Base-by-base conservation (phyloP, 2,888 invertebrate species). In the Drosophila demipolita region DNA sequence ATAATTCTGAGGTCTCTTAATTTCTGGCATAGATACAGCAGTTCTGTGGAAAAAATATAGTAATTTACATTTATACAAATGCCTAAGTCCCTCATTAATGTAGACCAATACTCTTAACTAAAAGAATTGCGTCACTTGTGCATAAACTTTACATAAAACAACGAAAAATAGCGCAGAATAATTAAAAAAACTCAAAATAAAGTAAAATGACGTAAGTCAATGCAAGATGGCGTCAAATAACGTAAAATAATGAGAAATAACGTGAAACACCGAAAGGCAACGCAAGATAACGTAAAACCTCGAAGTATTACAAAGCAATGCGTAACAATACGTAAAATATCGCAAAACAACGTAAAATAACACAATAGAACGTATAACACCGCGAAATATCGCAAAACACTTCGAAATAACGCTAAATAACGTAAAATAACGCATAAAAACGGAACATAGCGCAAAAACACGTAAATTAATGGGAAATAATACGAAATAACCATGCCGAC, bases 401-500 rank as follows among this genome's bases (percentile, higher is more conserved):
- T 45, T 11, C 4, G 9, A 12, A 45, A 45, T 45, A 8, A 15
- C 23, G 23, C 9, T 15, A 45, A 23, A 23, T 8, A 23, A 8
- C 3, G 15, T 26, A 7, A 20, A 20, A 40, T 26, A 15, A 23
- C 8, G 4, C 23, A 23, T 15, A 20, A 40, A 45, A 23, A 23
- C 8, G 2, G 15, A 23, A 23, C 8, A 45, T 45, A 45, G 15
- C 15, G 15, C 0, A 23, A 45, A 23, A 45, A 26, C 20, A 1
- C 7, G 3, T 15, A 23, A 23, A 45, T 23, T 45, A 45, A 45
- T 15, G 15, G 23, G 4, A 15, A 45, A 23, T 23, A 45, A 45
- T 23, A 8, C 15, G 23, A 23, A 45, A 45, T 45, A 45, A 45
- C 32, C 52, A 53, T 49, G 33, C 36, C 48, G 35, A 66, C 36